Percentiles rank a stretch among this genome's conserved stretches.
Conservation (phyloP, 1,140 invertebrate species). For the Eurosta solidaginis region DNA sequence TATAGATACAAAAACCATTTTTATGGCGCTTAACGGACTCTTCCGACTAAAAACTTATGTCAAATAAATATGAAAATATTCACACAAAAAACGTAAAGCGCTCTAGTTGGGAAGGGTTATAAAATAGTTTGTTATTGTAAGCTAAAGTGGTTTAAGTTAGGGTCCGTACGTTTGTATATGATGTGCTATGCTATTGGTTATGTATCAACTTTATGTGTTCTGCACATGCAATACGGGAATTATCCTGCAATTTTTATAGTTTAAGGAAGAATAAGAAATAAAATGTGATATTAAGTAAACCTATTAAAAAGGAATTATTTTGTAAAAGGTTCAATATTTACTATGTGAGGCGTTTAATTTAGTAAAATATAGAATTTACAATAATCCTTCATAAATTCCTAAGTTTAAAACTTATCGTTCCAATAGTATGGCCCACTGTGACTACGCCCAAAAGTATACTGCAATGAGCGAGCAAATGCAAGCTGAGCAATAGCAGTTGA, state of each 20-base stretch:
- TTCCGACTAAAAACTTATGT: neutral
- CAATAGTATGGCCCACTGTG: too few relatives aligned
- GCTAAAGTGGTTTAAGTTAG: neutral
- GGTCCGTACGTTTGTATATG: neutral
- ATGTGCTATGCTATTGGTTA: neutral
- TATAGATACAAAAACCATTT: neutral
- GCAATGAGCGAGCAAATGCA: too few relatives aligned
- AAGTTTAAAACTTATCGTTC: too few relatives aligned
- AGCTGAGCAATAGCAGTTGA: too few relatives aligned
- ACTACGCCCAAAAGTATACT: too few relatives aligned
- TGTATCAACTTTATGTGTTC: constrained; percentile 16
- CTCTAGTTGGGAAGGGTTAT: neutral
- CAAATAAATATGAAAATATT: neutral
- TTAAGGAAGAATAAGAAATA: neutral
- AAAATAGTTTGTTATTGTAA: neutral
- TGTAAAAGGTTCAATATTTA: too few relatives aligned
- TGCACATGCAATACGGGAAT: neutral
- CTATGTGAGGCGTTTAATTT: too few relatives aligned
- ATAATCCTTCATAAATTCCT: too few relatives aligned
- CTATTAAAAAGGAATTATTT: too few relatives aligned
- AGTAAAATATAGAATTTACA: too few relatives aligned
- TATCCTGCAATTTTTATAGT: neutral
- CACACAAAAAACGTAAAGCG: neutral
- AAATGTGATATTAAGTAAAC: neutral
- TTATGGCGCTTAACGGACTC: constrained; percentile 6